Evolutionary conservation across 2,888 invertebrate species (phyloP), one percentile per base, ranked within the genome.

Genomic region (Agrochola lychnidis): DNA sequence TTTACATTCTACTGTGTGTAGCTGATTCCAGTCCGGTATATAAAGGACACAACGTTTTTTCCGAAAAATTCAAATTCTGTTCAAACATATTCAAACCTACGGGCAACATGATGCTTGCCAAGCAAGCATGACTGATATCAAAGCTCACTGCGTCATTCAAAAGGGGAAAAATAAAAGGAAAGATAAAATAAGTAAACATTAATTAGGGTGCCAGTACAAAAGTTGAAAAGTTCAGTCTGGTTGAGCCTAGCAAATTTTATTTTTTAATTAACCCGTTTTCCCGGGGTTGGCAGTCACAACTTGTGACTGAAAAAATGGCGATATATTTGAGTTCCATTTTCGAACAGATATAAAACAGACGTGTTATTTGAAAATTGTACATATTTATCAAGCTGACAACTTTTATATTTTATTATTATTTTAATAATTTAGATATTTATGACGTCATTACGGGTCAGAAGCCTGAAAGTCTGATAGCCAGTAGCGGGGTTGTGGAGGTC

Each of bases 251-350:
- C 57, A 40, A 67, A 73, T 76, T 85, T 76, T 64, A 70, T 73
- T 71, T 82, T 82, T 81, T 82, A 81, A 82, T 82, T 85, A 85
- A 74, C 59, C 42, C 30, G n/a, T 57, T 42, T 36, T 40, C 25
- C 71, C 3, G 14, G 25, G 53, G 5, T 63, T 53, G 66, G 2
- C 16, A 45, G 72, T 80, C 36, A 56, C 22, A 72, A 74, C n/a
- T 84, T 70, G 16, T 9, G 12, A 51, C 36, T 74, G 42, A 68
- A 70, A 75, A 82, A 78, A 59, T 68, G 59, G 30, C 16, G 56
- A 7, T 48, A 16, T 45, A 36, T 62, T 61, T 70, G 42, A 30
- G 25, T 63, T 69, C n/a, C 7, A 66, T 25, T 81, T 81, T 51
- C 9, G 10, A 48, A 64, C 9, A 36, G 14, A 4, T 62, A 19